A percentile compares a stretch with the other conserved stretches of the same genome.
Evolutionary conservation across 2,888 invertebrate species (phyloP).

Genomic region (Drosophila kambysellisi): DNA sequence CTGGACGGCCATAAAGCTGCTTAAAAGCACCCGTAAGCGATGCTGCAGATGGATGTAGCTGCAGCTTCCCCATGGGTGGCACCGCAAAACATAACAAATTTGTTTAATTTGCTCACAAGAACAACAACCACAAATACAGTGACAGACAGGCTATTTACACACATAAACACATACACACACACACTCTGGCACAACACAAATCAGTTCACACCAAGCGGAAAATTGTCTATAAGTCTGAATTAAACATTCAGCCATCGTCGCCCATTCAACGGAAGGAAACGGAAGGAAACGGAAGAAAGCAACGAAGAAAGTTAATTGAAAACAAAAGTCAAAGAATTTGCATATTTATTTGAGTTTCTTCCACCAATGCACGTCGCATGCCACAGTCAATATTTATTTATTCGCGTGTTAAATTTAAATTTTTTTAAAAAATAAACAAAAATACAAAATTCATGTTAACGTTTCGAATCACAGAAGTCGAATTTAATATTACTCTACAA

Average conservation of each 20-base stretch:
- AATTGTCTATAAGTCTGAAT: conserved; percentile 56
- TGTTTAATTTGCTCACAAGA: conserved; percentile 53
- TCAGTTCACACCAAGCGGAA: conserved; percentile 50
- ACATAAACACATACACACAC: conserved; percentile 6
- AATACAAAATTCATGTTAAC: conserved; percentile 1
- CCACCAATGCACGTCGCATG: conserved; percentile 44
- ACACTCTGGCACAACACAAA: conserved; percentile 21
- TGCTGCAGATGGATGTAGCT: conserved; percentile 1
- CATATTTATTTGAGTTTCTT: conserved; percentile 71
- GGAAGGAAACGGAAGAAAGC: conserved; percentile 30
- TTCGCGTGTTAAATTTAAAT: conserved; percentile 67
- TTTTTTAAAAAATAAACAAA: conserved; percentile 45
- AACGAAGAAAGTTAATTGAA: conserved; percentile 76
- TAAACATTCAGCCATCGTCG: conserved; percentile 58
- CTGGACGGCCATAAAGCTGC: conserved; percentile 57
- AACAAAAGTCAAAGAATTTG: conserved; percentile 80
- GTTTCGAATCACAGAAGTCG: fast-evolving
- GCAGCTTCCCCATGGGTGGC: neutral
- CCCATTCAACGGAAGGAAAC: conserved; percentile 27
- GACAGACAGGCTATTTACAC: conserved; percentile 14
- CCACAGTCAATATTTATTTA: conserved; percentile 77
- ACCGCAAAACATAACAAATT: conserved; percentile 60
- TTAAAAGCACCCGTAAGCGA: conserved; percentile 17
- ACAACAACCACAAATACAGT: conserved; percentile 9
- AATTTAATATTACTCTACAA: neutral